These are phyloP conservation scores for Holotrichia oblita DNA, from an alignment of 1,140 invertebrate genomes.

Conservation along the genomic window DNA sequence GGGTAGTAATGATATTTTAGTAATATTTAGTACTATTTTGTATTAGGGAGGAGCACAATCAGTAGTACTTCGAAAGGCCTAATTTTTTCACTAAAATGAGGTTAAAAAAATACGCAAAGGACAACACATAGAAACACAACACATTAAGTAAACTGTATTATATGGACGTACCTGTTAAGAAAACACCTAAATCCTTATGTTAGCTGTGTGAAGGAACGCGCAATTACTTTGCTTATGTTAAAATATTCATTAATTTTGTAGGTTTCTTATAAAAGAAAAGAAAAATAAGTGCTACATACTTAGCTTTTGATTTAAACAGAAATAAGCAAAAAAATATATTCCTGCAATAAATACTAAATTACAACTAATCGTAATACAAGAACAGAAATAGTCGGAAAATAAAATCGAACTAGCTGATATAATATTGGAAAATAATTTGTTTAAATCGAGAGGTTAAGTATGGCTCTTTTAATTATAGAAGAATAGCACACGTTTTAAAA, in stretches of 20 bases:
- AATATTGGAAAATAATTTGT: too few species aligned
- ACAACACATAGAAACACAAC: slow-evolving; percentile 33
- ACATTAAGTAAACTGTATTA: not conserved
- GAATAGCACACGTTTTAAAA: too few species aligned
- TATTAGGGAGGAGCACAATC: slow-evolving; percentile 56
- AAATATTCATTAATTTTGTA: not conserved
- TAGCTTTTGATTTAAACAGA: too few species aligned
- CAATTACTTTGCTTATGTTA: slow-evolving; percentile 20
- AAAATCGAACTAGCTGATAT: too few species aligned
- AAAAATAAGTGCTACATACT: not conserved
- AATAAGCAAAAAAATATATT: too few species aligned
- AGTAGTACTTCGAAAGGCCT: slow-evolving; percentile 58
- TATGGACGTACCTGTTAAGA: slow-evolving; percentile 5
- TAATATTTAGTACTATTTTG: slow-evolving; percentile 38
- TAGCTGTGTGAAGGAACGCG: not conserved
- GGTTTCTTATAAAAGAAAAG: not conserved
- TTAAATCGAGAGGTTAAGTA: too few species aligned
- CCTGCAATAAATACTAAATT: too few species aligned
- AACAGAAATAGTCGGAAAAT: too few species aligned
- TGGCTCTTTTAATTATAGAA: too few species aligned
- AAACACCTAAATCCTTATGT: not conserved
- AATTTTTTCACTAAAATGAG: slow-evolving; percentile 45
- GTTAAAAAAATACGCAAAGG: not conserved
- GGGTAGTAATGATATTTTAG: slow-evolving; percentile 30
- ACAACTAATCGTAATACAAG: too few species aligned